Conservation (phyloP, 2,113 vertebrate genomes). For the Speoplatyrhinus poulsoni region DNA sequence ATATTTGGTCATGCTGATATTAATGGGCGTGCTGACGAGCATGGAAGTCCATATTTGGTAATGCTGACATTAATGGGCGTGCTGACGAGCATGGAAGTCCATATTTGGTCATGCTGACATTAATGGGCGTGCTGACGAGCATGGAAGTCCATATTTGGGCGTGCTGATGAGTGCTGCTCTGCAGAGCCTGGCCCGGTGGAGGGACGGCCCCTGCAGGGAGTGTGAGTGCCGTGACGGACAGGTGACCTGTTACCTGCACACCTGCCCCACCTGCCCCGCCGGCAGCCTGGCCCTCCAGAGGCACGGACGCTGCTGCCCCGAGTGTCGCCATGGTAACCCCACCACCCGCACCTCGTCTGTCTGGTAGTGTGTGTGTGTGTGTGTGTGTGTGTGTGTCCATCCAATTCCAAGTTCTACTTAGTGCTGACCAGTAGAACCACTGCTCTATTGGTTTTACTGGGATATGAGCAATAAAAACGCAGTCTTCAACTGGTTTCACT, state of each 20-base stretch:
- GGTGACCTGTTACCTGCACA: constrained; percentile 83
- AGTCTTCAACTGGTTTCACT: too few species aligned
- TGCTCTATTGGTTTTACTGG: too few species aligned
- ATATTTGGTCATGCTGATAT: neutral
- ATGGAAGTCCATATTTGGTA: too few species aligned
- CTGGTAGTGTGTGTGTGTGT: neutral
- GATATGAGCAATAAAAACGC: too few species aligned
- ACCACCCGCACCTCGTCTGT: neutral
- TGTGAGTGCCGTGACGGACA: constrained; percentile 80
- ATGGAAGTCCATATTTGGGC: neutral
- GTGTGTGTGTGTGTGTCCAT: neutral
- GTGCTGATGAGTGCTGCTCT: neutral
- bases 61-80: neutral
- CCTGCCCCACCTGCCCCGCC: constrained; percentile 82
- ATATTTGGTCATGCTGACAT: neutral
- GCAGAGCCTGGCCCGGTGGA: constrained; percentile 80
- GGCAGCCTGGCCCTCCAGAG: constrained; percentile 69
- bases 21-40: neutral
- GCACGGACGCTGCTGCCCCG: constrained; percentile 81
- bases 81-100: neutral
- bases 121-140: neutral
- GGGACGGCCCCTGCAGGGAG: constrained; percentile 76
- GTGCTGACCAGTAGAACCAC: too few species aligned
- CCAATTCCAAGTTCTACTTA: neutral
- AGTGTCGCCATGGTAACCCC: constrained; percentile 82